Conservation (phyloP, 2,113 vertebrate genomes). For the Barbus barbus region DNA sequence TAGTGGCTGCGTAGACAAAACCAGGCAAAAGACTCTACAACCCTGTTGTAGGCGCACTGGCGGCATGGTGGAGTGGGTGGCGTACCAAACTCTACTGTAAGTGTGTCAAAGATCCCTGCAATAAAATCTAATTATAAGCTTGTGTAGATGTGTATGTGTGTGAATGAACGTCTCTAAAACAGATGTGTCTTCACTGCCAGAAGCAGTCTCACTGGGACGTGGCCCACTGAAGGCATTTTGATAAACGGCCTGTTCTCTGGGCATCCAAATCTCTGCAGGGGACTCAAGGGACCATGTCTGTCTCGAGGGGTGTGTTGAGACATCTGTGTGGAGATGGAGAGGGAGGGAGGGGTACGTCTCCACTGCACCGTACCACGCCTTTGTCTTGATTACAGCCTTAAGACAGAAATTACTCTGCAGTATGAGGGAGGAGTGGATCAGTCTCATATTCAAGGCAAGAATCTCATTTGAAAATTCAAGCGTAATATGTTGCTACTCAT, state of each 20-base stretch:
- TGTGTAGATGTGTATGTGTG: conserved; percentile 2
- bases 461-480: conserved; percentile 20
- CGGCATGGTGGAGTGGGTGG: neutral
- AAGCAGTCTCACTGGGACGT: conserved; percentile 36
- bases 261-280: conserved; percentile 37
- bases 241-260: conserved; percentile 45
- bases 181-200: conserved; percentile 45
- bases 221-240: conserved; percentile 38
- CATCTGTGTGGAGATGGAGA: conserved; percentile 28
- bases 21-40: conserved; percentile 2
- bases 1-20: conserved; percentile 17
- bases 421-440: conserved; percentile 17
- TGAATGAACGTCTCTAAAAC: conserved; percentile 41
- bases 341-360: neutral
- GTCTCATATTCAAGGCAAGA: neutral
- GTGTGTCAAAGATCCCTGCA: conserved; percentile 26
- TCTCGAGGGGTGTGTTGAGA: conserved; percentile 25
- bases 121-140: conserved; percentile 35
- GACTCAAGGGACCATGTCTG: conserved; percentile 27
- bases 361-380: neutral
- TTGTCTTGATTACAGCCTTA: conserved; percentile 24
- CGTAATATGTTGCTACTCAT: neutral
- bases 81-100: conserved; percentile 5
- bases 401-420: conserved; percentile 41
- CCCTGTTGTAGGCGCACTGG: conserved; percentile 8